phyloP scores from a whole-genome alignment of 2,113 vertebrate genomes.

The Ctenodactylus gundi region DNA sequence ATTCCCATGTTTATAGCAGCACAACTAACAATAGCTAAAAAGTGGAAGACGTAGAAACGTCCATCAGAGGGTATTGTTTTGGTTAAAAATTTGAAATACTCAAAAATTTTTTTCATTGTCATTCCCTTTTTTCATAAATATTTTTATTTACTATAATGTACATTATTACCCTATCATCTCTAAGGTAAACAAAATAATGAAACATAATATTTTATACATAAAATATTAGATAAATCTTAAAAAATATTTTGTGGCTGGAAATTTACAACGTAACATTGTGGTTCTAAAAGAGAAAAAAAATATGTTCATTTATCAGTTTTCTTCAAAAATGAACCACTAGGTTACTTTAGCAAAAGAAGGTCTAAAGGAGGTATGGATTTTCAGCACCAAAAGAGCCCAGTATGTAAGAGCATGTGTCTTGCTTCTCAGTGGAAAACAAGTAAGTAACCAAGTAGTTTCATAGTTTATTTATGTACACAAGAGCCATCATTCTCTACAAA shows the following conservation, averaged over 20 bases:
- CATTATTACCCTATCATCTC: neutral
- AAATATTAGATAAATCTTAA: neutral
- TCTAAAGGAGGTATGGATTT: neutral
- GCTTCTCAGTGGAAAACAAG: neutral
- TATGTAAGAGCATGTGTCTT: neutral
- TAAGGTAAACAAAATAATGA: neutral
- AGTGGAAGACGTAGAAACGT: too few relatives aligned
- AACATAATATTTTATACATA: neutral
- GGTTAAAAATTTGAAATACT: neutral
- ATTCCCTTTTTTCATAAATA: neutral
- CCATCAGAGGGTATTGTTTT: too few relatives aligned
- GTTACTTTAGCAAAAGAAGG: neutral
- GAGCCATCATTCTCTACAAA: neutral
- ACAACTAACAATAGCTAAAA: too few relatives aligned
- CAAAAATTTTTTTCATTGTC: neutral
- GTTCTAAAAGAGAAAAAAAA: neutral
- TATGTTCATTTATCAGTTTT: neutral
- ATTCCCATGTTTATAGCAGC: too few relatives aligned
- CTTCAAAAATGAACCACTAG: neutral
- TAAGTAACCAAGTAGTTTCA: neutral
- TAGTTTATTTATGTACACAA: neutral
- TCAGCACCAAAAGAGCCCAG: neutral
- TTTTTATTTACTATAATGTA: neutral
- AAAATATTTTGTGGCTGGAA: neutral
- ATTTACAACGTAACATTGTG: too few relatives aligned